Percentiles rank a stretch among this genome's conserved stretches.
Conservation (phyloP, 2,888 invertebrate species). For the Terebella lapidaria region DNA sequence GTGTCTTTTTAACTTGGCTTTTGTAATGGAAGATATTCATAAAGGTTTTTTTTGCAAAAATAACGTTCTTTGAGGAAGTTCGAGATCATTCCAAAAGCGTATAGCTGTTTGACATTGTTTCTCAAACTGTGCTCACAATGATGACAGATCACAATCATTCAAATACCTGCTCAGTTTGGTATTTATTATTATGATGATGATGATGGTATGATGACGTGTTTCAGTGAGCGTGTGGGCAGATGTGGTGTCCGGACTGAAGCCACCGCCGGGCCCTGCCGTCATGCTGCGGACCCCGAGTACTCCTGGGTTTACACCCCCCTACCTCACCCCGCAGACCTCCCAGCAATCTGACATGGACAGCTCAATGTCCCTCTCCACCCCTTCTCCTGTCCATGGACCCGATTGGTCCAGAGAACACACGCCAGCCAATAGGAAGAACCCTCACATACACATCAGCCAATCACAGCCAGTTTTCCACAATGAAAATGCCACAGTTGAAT, state of each 20-base stretch:
- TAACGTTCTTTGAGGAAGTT: too few species aligned
- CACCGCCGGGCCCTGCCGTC: background rate
- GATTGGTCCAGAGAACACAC: background rate
- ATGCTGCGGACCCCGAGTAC: background rate
- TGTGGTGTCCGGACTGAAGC: conserved; percentile 7
- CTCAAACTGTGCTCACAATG: too few species aligned
- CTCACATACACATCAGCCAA: background rate
- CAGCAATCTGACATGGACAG: background rate
- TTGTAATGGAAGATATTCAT: background rate
- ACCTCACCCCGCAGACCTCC: background rate
- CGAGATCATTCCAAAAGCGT: too few species aligned
- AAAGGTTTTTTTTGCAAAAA: background rate
- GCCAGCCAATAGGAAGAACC: background rate
- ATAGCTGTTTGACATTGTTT: too few species aligned
- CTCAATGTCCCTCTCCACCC: background rate
- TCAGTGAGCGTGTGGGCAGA: conserved; percentile 5
- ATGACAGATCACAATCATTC: too few species aligned
- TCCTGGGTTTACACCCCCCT: too few species aligned
- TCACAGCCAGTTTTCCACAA: too few species aligned
- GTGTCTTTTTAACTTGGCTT: conserved; percentile 4
- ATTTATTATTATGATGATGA: too few species aligned
- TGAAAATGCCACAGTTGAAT: background rate
- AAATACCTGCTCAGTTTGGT: too few species aligned
- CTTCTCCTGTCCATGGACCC: background rate
- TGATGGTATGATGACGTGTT: background rate